These are phyloP conservation scores for Rutilus rutilus DNA, from an alignment of 2,113 vertebrate species.

Conservation along the genomic window DNA sequence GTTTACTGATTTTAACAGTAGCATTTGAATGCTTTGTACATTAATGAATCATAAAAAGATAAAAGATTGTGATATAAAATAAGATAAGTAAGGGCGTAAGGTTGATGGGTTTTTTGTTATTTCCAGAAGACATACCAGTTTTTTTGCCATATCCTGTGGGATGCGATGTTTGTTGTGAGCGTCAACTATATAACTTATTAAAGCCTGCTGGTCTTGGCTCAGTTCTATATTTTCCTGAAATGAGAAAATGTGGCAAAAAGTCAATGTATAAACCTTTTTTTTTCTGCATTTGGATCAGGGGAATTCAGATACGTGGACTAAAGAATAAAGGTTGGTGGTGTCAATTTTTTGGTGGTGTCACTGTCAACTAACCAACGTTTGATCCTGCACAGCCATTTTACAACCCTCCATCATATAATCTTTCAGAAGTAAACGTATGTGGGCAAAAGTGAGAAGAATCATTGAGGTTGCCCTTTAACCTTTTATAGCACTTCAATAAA, in stretches of 20 bases:
- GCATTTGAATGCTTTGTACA: conserved; percentile 4
- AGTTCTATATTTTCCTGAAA: conserved; percentile 89
- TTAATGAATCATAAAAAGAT: not conserved
- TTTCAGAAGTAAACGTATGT: not conserved
- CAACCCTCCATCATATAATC: not conserved
- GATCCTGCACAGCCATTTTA: not conserved
- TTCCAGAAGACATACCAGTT: conserved; percentile 80
- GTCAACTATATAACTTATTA: conserved; percentile 87
- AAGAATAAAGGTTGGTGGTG: not conserved
- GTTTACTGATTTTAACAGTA: conserved; percentile 39
- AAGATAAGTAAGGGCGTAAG: not conserved
- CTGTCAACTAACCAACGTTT: not conserved
- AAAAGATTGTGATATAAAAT: not conserved
- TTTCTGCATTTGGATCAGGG: not conserved
- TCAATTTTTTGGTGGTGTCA: not conserved
- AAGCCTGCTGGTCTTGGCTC: conserved; percentile 84
- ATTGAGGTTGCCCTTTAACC: conserved; percentile 20
- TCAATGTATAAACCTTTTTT: conserved; percentile 15
- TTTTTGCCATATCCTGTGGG: conserved; percentile 92
- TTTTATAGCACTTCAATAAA: conserved; percentile 42
- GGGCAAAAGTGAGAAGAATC: not conserved
- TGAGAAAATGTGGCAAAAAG: conserved; percentile 67
- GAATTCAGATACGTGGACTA: not conserved
- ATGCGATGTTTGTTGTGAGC: conserved; percentile 92
- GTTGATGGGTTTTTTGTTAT: not conserved